A percentile compares a stretch with the other conserved stretches of the same genome.
Evolutionary conservation across 2,888 invertebrate species (phyloP).

Genomic region (Bruchidius siliquastri): DNA sequence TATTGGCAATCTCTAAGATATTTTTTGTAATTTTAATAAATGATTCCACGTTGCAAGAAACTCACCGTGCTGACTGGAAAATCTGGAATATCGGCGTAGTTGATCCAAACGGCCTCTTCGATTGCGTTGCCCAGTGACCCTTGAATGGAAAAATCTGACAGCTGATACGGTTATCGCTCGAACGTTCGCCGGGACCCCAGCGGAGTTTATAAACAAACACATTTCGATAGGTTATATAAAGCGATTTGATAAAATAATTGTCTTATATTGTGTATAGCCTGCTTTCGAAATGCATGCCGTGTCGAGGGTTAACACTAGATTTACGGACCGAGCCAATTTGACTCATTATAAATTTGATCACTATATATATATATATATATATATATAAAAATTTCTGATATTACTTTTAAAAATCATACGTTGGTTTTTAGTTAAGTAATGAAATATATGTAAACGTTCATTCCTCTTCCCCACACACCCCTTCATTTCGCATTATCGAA

Average conservation of each 20-base stretch:
- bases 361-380: too few species aligned
- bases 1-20: not conserved
- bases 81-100: conserved; percentile 81
- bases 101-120: conserved; percentile 12
- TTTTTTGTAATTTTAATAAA: too few species aligned
- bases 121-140: conserved; percentile 19
- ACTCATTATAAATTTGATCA: too few species aligned
- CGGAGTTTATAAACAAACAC: conserved; percentile 1
- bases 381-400: too few species aligned
- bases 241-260: not conserved
- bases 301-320: too few species aligned
- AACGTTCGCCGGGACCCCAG: conserved; percentile 4
- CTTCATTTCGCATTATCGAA: too few species aligned
- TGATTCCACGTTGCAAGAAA: not conserved
- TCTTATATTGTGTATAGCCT: not conserved
- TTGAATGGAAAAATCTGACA: conserved; percentile 5
- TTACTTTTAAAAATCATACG: too few species aligned
- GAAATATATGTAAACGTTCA: too few species aligned
- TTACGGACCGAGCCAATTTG: too few species aligned
- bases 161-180: conserved; percentile 1
- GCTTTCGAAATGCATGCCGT: not conserved
- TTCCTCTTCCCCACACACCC: too few species aligned
- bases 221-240: not conserved
- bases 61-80: conserved; percentile 81
- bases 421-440: too few species aligned